phyloP scores from a whole-genome alignment of 2,113 vertebrate species.

The Nannospalax galili region DNA sequence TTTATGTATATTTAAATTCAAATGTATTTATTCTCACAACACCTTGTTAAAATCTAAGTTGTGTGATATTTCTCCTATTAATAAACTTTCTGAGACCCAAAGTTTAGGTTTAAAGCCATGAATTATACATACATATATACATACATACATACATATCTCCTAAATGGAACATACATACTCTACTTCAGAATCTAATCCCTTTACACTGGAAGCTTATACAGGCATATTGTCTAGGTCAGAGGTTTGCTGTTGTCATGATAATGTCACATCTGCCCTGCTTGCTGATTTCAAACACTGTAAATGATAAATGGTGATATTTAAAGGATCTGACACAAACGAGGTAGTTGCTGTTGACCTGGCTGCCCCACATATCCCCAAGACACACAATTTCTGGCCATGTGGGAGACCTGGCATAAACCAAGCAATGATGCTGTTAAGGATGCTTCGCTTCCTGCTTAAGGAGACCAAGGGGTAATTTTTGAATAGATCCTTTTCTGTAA shows the following conservation, averaged over 20 bases:
- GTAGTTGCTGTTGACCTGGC: constrained; percentile 61
- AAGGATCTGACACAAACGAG: constrained; percentile 60
- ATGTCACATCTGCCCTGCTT: constrained; percentile 20
- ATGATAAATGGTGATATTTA: constrained; percentile 64
- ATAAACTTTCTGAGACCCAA: neutral
- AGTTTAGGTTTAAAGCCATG: neutral
- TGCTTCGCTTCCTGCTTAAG: neutral
- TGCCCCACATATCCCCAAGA: constrained; percentile 26
- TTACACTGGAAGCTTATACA: neutral
- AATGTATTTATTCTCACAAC: constrained; percentile 24
- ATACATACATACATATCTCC: neutral
- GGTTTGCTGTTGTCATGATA: neutral
- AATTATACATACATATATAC: too few relatives aligned
- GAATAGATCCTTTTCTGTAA: constrained; percentile 60
- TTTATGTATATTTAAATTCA: neutral
- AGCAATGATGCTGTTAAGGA: neutral
- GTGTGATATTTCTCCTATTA: neutral
- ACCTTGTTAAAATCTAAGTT: neutral
- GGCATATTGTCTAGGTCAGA: neutral
- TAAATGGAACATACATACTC: neutral
- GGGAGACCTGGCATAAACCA: neutral
- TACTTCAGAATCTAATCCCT: neutral
- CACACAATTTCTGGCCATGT: neutral
- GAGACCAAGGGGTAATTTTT: neutral
- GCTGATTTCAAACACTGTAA: constrained; percentile 60